Evolutionary conservation across 2,888 invertebrate genomes (phyloP).

Genomic region (Alviniconcha strummeri): DNA sequence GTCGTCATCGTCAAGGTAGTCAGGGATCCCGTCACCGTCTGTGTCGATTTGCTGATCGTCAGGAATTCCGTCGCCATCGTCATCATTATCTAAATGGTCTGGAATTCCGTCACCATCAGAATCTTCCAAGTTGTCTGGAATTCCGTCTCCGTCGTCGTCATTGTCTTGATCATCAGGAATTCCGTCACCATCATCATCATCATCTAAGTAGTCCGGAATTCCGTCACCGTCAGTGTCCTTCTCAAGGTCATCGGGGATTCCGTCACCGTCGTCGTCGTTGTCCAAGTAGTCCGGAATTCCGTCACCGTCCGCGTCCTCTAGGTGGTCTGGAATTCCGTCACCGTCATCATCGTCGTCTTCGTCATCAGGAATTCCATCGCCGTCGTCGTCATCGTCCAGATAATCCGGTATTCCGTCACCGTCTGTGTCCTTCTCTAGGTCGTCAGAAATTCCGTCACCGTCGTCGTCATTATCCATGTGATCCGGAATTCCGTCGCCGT

Average conservation of each 20-base stretch:
- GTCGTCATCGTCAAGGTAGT: conserved; percentile 49
- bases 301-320: conserved; percentile 61
- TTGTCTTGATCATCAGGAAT: conserved; percentile 60
- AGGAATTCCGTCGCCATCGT: conserved; percentile 62
- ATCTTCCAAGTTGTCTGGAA: conserved; percentile 56
- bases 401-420: conserved; percentile 63
- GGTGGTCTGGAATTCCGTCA: conserved; percentile 53
- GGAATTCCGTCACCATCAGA: conserved; percentile 55
- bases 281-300: conserved; percentile 65
- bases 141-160: conserved; percentile 67
- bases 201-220: conserved; percentile 52
- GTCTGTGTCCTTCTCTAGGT: conserved; percentile 54
- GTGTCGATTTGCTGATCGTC: conserved; percentile 59
- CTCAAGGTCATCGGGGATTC: conserved; percentile 57
- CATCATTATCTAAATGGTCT: conserved; percentile 45
- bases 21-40: conserved; percentile 62
- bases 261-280: conserved; percentile 61
- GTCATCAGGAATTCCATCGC: conserved; percentile 61
- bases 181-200: conserved; percentile 62
- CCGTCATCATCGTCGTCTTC: conserved; percentile 60
- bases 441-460: conserved; percentile 51
- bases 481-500: conserved; percentile 68
- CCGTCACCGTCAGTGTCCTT: conserved; percentile 53
- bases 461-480: conserved; percentile 55
- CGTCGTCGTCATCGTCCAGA: conserved; percentile 49